A percentile compares a stretch with the other conserved stretches of the same genome.
phyloP scores from a whole-genome alignment of 2,888 invertebrate species.

The Sphaeridia pumilis region DNA sequence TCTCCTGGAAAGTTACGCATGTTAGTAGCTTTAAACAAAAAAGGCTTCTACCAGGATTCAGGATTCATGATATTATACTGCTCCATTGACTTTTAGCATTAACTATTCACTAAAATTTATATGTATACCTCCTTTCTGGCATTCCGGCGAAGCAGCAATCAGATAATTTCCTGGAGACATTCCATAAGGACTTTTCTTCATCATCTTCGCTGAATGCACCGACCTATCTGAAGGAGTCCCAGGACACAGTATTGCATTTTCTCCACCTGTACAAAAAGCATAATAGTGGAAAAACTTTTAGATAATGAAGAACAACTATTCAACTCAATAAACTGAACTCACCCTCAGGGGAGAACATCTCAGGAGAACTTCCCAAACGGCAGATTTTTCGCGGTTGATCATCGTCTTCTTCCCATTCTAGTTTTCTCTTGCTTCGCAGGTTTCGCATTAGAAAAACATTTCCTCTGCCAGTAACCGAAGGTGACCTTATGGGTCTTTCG shows the following conservation, averaged over 20 bases:
- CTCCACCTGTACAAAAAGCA: not conserved
- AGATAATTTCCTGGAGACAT: conserved; percentile 1
- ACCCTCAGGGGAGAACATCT: conserved; percentile 10
- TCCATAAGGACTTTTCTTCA: not conserved
- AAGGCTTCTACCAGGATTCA: no score
- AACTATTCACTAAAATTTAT: not conserved
- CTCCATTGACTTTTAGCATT: no score
- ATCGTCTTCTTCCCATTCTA: conserved; percentile 9
- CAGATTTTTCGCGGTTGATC: conserved; percentile 1
- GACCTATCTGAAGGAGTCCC: conserved; percentile 11
- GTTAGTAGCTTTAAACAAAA: no score
- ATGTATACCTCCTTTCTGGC: conserved; percentile 4
- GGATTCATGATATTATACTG: no score
- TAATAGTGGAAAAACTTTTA: no score
- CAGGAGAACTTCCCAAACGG: conserved; percentile 4
- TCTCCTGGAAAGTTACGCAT: no score
- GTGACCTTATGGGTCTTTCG: not conserved
- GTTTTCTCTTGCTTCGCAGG: conserved; percentile 6
- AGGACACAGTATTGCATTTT: conserved; percentile 5
- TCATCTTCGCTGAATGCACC: conserved; percentile 2
- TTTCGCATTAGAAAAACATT: not conserved
- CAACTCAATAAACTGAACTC: no score
- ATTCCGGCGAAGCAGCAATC: conserved; percentile 10
- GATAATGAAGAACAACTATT: no score
- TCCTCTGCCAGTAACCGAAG: not conserved